These are phyloP conservation scores for Karalla daura DNA, from an alignment of 2,797 vertebrate species.

Conservation along the genomic window DNA sequence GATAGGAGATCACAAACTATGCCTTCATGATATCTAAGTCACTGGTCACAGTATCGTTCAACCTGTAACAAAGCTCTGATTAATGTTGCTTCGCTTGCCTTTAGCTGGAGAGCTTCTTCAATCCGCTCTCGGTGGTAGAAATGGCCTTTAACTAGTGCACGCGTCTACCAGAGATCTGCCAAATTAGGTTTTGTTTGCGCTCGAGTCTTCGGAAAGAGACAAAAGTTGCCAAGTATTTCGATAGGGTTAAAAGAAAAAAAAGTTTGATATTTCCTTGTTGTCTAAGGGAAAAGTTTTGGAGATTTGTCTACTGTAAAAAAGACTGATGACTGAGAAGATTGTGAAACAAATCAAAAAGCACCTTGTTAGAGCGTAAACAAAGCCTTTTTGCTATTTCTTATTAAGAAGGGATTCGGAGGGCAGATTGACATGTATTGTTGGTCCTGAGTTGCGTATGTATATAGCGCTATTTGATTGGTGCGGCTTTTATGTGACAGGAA, in stretches of 20 bases:
- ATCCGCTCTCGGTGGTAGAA: slow-evolving; percentile 58
- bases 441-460: slow-evolving; percentile 69
- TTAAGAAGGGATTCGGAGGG: slow-evolving; percentile 56
- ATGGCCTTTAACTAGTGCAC: slow-evolving; percentile 63
- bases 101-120: slow-evolving; percentile 61
- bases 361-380: slow-evolving; percentile 76
- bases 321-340: slow-evolving; percentile 50
- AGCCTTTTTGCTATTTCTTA: slow-evolving; percentile 64
- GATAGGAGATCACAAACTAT: slow-evolving; percentile 55
- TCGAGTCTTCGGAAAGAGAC: slow-evolving; percentile 42
- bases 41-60: slow-evolving; percentile 44
- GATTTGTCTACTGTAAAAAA: slow-evolving; percentile 40
- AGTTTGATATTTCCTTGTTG: slow-evolving; percentile 38
- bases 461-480: slow-evolving; percentile 67
- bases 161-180: slow-evolving; percentile 55
- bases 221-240: slow-evolving; percentile 66
- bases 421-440: slow-evolving; percentile 43
- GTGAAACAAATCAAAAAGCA: slow-evolving; percentile 54
- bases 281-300: slow-evolving; percentile 35
- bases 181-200: slow-evolving; percentile 79
- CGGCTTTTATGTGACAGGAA: slow-evolving; percentile 65
- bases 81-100: slow-evolving; percentile 80
- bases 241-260: slow-evolving; percentile 3
- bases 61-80: slow-evolving; percentile 56
- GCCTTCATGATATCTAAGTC: slow-evolving; percentile 65